Conservation (phyloP, 2,888 invertebrate genomes). For the Helleia helle region DNA sequence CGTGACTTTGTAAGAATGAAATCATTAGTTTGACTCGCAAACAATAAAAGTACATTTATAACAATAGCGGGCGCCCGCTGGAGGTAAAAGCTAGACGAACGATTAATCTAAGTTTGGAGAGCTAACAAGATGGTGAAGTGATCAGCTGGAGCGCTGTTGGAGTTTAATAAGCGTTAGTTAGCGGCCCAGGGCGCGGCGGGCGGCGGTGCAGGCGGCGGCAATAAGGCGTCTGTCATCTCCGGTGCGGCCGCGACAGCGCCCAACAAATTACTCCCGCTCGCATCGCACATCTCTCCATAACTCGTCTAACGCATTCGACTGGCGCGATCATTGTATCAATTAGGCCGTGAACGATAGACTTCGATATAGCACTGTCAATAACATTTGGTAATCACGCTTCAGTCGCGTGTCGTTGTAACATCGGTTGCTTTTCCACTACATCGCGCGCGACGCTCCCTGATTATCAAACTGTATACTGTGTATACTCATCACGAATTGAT, state of each 20-base stretch:
- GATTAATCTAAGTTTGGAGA: constrained; percentile 71
- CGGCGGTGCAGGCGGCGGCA: constrained; percentile 55
- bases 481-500: too few species aligned
- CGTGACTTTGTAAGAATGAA: too few species aligned
- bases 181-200: constrained; percentile 46
- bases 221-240: constrained; percentile 66
- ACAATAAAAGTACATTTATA: too few species aligned
- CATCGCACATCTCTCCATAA: constrained; percentile 28
- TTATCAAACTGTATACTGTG: too few species aligned
- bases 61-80: too few species aligned
- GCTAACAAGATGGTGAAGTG: constrained; percentile 71
- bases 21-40: too few species aligned
- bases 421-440: background rate
- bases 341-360: constrained; percentile 30
- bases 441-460: too few species aligned
- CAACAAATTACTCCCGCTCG: constrained; percentile 46
- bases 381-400: constrained; percentile 16
- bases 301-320: constrained; percentile 28
- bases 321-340: constrained; percentile 32
- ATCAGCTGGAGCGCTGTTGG: constrained; percentile 67
- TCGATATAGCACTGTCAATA: constrained; percentile 22
- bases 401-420: constrained; percentile 2
- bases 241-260: constrained; percentile 37
- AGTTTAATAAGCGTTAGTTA: constrained; percentile 73
- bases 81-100: constrained; percentile 47